Evolutionary conservation across 2,113 vertebrate species (phyloP), one percentile per base, ranked within the genome.

Genomic region (Podarcis raffonei): DNA sequence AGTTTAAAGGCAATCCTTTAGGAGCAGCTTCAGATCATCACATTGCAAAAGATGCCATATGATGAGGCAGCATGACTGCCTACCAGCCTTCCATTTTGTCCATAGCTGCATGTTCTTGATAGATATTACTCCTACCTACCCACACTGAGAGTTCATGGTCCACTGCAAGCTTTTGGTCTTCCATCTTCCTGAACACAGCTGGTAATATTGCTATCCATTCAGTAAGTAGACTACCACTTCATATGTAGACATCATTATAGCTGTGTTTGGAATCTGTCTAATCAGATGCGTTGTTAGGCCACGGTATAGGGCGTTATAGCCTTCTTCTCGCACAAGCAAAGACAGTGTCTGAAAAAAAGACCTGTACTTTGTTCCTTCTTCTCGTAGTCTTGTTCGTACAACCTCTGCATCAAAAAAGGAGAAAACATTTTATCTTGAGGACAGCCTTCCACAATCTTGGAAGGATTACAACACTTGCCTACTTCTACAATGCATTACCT

Each of bases 181-280:
- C 91, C 92, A 92, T 91, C 91, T 92, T 94, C 90, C 87, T 32
- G 90, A 89, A 87, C 75, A 83, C 12, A 87, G 90, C 76, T 87
- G 42, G 22, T 13, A 66, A 83, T 6, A 2, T n/a, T 93, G 95
- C 97, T 99, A 99, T 97, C 98, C 97, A 88, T 98, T 97, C 0
- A 99, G 98, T 79, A 99, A 96, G 97, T 99, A 99, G 90, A 99
- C 98, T 92, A 99, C 99, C 94, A 99, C 92, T 96, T 99, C 99
- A 82, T 99, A 99, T 91, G 99, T 99, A 94, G 98, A 98, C 99
- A 99, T 99, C 98, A 99, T 98, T 93, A 99, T 99, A 94, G 99
- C 99, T 0, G 98, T 99, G 97, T 99, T 99, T 91, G 99, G 99
- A 94, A 99, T 99, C 96, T 99, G 99, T 96, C 99, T 98, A 96